Conservation (phyloP, 2,888 invertebrate genomes). For the Amorpha juglandis region DNA sequence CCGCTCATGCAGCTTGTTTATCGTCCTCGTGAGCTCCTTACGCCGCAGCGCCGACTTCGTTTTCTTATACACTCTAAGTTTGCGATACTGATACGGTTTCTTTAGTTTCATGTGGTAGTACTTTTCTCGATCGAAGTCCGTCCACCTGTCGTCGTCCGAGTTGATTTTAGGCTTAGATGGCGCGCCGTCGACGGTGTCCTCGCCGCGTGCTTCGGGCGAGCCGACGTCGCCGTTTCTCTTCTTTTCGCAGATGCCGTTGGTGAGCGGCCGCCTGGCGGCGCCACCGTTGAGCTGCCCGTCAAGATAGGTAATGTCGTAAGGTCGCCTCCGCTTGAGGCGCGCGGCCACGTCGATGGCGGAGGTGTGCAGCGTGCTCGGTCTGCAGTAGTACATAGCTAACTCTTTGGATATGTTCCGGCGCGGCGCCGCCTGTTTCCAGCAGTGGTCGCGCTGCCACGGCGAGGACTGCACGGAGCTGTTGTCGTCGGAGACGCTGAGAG, state of each 20-base stretch:
- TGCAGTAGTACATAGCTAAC: conserved; percentile 88
- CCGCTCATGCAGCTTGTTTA: conserved; percentile 71
- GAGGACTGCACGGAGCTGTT: conserved; percentile 95
- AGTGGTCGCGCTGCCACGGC: conserved; percentile 95
- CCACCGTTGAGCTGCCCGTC: conserved; percentile 55
- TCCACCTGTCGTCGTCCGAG: conserved; percentile 62
- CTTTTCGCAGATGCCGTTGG: conserved; percentile 62
- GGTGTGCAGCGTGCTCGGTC: conserved; percentile 80
- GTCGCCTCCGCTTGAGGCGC: conserved; percentile 87
- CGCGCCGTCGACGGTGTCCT: conserved; percentile 62
- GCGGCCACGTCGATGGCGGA: conserved; percentile 71
- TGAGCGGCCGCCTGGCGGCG: conserved; percentile 46
- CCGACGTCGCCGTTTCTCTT: conserved; percentile 62
- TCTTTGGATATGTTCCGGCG: conserved; percentile 89
- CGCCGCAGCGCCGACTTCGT: conserved; percentile 65
- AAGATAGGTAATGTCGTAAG: conserved; percentile 78
- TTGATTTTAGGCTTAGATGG: conserved; percentile 48
- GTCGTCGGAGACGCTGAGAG: conserved; percentile 95
- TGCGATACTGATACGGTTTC: conserved; percentile 81
- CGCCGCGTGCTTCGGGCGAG: conserved; percentile 53
- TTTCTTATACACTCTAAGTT: conserved; percentile 78
- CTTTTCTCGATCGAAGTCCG: conserved; percentile 71
- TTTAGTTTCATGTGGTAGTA: conserved; percentile 81
- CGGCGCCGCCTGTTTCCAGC: conserved; percentile 93
- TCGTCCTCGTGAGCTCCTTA: conserved; percentile 62